Base-by-base conservation (phyloP, 2,888 invertebrate genomes). In the Melipona bicolor region DNA sequence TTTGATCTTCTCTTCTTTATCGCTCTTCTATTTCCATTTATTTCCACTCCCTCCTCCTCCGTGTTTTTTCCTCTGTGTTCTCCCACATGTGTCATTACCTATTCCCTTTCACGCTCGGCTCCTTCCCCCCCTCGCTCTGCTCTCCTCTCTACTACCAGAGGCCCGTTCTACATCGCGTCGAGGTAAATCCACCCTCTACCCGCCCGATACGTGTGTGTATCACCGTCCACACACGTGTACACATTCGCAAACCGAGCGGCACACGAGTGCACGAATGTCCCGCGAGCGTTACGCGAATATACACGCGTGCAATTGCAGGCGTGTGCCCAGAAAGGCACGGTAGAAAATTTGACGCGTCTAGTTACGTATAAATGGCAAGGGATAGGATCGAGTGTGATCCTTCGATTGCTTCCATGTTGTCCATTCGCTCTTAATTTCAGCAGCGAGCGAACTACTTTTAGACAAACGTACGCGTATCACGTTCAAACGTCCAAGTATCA, bases 151-250 rank as follows among this genome's bases (percentile, higher is more conserved):
- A 43, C 68, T 59, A 71, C 19, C 75, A 49, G 49, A 19, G 54
- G 9, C 36, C 1, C 49, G 80, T 68, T 79, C 52, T 52, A 61
- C 54, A 59, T 71, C 73, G n/a, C 70, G 64, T 52, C 64, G 76
- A 78, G 74, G 83, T 69, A 71, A 84, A 83, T 32, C 75, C 80
- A 80, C 62, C 83, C 82, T 61, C 27, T 71, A 13, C 32, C 17
- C 9, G 17, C 52, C 32, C 36, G 36, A 32, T 32, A 9, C 9
- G 36, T 19, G 13, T 43, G 24, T 32, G 43, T 71, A 56, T 43
- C 56, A 52, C 62, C 65, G 54, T 64, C 76, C 69, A 72, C 62
- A 56, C 61, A 13, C 15, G 65, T 64, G 32, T 9, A n/a, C 61
- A 13, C 50, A 43, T 43, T 43, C 43, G 43, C 17, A 5, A 17